Conservation (phyloP, 2,797 vertebrate species). For the Geotrypetes seraphini region DNA sequence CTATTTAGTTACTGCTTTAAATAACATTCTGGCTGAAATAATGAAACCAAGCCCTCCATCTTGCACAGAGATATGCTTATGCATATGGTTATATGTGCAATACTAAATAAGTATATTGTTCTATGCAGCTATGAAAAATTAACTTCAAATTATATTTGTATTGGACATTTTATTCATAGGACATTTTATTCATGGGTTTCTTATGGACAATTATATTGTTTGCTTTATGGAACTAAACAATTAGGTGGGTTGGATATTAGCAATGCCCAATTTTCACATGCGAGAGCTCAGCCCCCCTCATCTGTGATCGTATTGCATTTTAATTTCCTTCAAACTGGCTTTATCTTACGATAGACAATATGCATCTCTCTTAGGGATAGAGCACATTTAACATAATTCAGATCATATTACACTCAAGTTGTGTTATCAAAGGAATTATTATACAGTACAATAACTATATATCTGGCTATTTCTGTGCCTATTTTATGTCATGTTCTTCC, state of each 20-base stretch:
- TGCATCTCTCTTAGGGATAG: not conserved
- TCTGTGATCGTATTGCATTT: not conserved
- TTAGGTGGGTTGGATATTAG: not conserved
- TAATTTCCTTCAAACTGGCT: too few relatives aligned
- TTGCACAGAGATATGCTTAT: not conserved
- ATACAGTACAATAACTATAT: too few relatives aligned
- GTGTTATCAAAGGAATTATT: too few relatives aligned
- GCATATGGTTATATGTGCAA: not conserved
- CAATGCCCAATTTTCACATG: not conserved
- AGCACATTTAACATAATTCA: not conserved
- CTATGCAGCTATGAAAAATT: not conserved
- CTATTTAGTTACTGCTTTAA: rapidly evolving
- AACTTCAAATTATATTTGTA: not conserved
- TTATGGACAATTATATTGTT: not conserved
- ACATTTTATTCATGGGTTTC: too few relatives aligned
- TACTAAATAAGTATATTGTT: constrained; percentile 11
- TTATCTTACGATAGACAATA: not conserved
- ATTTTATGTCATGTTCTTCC: too few relatives aligned
- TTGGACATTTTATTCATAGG: not conserved
- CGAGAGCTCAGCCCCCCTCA: not conserved
- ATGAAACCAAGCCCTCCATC: not conserved
- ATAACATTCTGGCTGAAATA: not conserved
- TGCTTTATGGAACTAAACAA: not conserved
- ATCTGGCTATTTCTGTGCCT: too few relatives aligned
- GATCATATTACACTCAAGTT: too few relatives aligned